Percentiles rank a stretch among this genome's conserved stretches.
Conservation (phyloP, 1,140 invertebrate genomes). For the Wiebesia pumilae region DNA sequence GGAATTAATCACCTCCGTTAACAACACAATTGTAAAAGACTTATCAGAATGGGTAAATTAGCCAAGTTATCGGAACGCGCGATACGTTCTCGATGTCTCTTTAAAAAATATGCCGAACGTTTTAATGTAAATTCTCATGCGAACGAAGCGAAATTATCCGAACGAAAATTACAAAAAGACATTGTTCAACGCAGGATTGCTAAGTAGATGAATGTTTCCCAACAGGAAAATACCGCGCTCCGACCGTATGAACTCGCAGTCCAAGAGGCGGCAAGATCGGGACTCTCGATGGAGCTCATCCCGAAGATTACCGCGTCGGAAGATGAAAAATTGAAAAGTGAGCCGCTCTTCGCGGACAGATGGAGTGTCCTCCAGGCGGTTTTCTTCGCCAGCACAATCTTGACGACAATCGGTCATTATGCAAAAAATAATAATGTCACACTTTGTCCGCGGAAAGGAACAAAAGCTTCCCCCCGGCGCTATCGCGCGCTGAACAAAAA, state of each 20-base stretch:
- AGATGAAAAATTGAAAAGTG: conserved; percentile 58
- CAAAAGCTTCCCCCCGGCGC: background rate
- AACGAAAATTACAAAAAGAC: too few relatives aligned
- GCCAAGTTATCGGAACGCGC: background rate
- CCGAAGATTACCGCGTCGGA: conserved; percentile 71
- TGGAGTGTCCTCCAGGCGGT: conserved; percentile 87
- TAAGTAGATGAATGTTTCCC: background rate
- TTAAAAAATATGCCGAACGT: too few relatives aligned
- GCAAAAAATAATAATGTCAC: background rate
- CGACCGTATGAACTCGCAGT: conserved; percentile 70
- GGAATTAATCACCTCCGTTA: conserved; percentile 76
- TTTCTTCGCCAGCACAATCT: conserved; percentile 89
- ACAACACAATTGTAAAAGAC: conserved; percentile 77
- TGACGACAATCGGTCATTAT: conserved; percentile 85
- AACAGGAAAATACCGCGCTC: conserved; percentile 60
- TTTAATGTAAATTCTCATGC: too few relatives aligned
- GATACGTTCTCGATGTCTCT: too few relatives aligned
- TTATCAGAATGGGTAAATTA: conserved; percentile 75
- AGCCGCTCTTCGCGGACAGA: conserved; percentile 75
- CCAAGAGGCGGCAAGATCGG: conserved; percentile 79
- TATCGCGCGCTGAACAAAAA: background rate
- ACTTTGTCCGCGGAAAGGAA: background rate
- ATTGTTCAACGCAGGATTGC: too few relatives aligned
- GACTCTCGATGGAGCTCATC: conserved; percentile 74
- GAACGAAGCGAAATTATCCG: too few relatives aligned